Evolutionary conservation across 2,113 vertebrate genomes (phyloP).

Genomic region (Sarotherodon lohbergeri): DNA sequence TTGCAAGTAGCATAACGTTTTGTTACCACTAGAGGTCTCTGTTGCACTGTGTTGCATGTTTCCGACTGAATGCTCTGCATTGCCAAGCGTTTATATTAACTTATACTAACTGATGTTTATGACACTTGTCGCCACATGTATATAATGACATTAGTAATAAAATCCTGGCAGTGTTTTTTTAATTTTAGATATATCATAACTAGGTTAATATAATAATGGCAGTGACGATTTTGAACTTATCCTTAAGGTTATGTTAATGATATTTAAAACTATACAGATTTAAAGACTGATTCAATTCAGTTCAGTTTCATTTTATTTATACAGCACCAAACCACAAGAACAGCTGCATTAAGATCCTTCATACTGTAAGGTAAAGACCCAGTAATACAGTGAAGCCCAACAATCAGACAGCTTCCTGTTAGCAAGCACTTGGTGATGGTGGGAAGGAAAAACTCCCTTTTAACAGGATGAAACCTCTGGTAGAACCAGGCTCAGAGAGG

Average conservation of each 20-base stretch:
- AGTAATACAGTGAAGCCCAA: neutral
- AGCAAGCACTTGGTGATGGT: neutral
- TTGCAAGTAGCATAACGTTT: neutral
- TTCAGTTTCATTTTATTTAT: neutral
- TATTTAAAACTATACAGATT: neutral
- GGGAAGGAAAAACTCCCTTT: neutral
- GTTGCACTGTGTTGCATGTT: neutral
- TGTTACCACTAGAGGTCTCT: constrained; percentile 45
- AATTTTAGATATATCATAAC: neutral
- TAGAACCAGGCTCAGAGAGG: neutral
- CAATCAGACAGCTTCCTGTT: neutral
- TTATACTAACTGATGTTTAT: neutral
- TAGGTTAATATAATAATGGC: neutral
- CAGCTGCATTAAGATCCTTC: neutral
- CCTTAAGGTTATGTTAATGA: neutral
- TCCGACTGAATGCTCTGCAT: neutral
- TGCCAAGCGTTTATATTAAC: neutral
- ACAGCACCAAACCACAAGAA: neutral
- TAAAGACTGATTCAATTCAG: neutral
- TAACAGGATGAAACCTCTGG: neutral
- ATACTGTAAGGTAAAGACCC: neutral
- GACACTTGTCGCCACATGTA: neutral
- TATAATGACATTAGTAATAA: neutral
- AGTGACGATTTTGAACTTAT: neutral
- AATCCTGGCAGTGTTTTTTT: neutral